phyloP scores from a whole-genome alignment of 2,113 vertebrate genomes.

The Takifugu bimaculatus region DNA sequence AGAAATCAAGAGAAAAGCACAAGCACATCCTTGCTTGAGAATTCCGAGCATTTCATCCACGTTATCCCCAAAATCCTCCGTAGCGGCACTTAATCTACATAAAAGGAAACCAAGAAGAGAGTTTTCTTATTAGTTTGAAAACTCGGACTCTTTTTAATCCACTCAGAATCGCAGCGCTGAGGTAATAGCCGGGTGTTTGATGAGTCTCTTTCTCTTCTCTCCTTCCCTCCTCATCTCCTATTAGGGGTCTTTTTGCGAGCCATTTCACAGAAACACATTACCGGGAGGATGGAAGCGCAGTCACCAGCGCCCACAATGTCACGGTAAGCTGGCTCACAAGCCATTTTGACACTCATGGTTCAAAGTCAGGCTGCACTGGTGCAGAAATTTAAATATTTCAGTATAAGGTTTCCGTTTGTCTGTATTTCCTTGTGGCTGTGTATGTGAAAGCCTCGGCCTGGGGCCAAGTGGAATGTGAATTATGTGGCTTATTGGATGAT shows the following conservation, averaged over 20 bases:
- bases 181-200: constrained; percentile 10
- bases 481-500: constrained; percentile 47
- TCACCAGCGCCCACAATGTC: constrained; percentile 76
- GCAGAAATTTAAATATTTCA: constrained; percentile 8
- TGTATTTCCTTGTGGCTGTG: constrained; percentile 7
- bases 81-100: constrained; percentile 7
- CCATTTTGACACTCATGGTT: constrained; percentile 36
- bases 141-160: not conserved
- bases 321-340: constrained; percentile 76
- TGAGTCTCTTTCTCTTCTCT: constrained; percentile 2
- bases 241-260: constrained; percentile 85
- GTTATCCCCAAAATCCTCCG: constrained; percentile 23
- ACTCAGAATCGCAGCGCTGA: not conserved
- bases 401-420: not conserved
- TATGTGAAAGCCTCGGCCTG: constrained; percentile 20
- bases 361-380: constrained; percentile 22
- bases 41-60: constrained; percentile 9
- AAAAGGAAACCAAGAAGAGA: constrained; percentile 7
- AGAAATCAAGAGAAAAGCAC: constrained; percentile 29
- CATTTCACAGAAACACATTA: constrained; percentile 94
- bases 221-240: constrained; percentile 34
- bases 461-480: not conserved
- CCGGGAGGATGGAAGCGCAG: constrained; percentile 78
- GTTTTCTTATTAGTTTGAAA: not conserved
- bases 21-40: not conserved